These are phyloP conservation scores for Pyrrhosoma nymphula DNA, from an alignment of 2,888 invertebrate genomes.

Conservation along the genomic window DNA sequence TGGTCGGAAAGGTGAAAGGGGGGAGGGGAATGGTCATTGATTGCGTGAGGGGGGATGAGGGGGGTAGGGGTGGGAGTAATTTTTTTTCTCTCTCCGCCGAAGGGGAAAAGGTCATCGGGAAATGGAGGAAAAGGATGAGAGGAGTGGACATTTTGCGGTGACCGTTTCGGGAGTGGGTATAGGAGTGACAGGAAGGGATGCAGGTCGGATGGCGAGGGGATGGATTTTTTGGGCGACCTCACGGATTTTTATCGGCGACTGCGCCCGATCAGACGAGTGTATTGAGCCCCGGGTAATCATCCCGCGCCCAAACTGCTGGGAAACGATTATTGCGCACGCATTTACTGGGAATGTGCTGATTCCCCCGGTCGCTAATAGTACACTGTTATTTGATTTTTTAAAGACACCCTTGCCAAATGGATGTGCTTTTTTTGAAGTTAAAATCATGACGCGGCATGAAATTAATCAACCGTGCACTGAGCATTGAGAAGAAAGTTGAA, in stretches of 20 bases:
- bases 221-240: neutral
- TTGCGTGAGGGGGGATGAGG: neutral
- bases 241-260: neutral
- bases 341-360: neutral
- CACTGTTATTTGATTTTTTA: neutral
- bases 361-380: neutral
- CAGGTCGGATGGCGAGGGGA: neutral
- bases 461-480: too few relatives aligned
- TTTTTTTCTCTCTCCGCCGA: neutral
- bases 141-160: neutral
- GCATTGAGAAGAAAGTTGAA: too few relatives aligned
- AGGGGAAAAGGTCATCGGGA: conserved; percentile 29
- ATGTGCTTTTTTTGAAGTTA: too few relatives aligned
- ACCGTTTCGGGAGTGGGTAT: neutral
- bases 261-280: neutral
- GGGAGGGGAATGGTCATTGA: neutral
- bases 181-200: neutral
- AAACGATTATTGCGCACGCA: neutral
- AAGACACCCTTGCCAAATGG: neutral
- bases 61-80: neutral
- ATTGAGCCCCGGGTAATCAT: neutral
- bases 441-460: too few relatives aligned
- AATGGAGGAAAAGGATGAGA: neutral
- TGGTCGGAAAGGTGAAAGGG: neutral
- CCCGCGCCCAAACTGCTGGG: neutral